Evolutionary conservation across 2,797 vertebrate species (phyloP), one percentile per base, ranked within the genome.

Genomic region (Macrochelys suwanniensis): DNA sequence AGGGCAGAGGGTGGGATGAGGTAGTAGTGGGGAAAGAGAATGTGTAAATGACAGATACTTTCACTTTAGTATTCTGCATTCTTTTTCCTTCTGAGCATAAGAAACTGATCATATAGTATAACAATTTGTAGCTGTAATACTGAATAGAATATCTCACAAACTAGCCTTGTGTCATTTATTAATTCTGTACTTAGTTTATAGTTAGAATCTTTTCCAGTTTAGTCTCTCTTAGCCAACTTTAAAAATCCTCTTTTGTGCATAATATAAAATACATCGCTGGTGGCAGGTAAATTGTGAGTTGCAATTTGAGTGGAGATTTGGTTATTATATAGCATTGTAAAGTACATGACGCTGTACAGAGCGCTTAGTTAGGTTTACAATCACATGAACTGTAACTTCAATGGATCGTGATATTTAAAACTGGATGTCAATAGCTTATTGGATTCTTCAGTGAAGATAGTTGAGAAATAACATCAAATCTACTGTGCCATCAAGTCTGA

Each of bases 191-290:
- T 88, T 28, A 57, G 47, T 82, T 91, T 95, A 93, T 11, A 77
- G 54, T 88, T 87, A 26, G 53, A 65, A 21, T 85, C 3, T 76
- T 89, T 89, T 94, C 28, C 50, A 71, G 3, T 65, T 88, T 42
- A 78, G 56, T 83, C 5, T 90, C 25, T 94, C 26, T 56, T 89
- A 91, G 90, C 82, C 51, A 77, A 1, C 51, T 96, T 96, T 5
- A 31, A 56, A 85, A 61, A 85, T 88, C 23, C 89, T 10, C 42
- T 25, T 83, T 82, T 2, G 31, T 87, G 49, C 61, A 0, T 82
- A 89, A 51, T 12, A 6, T 85, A 61, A 88, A 77, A 59, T 54
- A 51, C 21, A 42, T 11, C 28, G 25, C 37, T 80, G 28, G 68
- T 81, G 78, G 49, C 57, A 93, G 59, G 80, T 76, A 7, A 84